These are phyloP conservation scores for Aleiodes alternator DNA, from an alignment of 2,888 invertebrate genomes.

Conservation along the genomic window DNA sequence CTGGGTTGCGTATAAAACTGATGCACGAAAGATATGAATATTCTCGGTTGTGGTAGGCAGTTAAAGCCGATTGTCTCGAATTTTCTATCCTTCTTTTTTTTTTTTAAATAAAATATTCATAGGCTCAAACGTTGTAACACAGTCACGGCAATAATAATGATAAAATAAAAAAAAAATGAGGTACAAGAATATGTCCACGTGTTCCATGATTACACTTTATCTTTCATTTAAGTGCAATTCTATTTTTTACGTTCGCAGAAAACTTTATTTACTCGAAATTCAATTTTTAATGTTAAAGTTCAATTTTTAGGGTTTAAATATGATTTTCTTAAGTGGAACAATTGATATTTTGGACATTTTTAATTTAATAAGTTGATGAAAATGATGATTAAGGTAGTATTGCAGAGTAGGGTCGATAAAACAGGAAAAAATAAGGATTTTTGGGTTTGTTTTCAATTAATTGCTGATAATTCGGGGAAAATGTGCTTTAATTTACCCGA, in stretches of 20 bases:
- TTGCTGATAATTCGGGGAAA: too few species aligned
- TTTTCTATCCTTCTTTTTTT: not conserved
- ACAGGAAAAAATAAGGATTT: too few species aligned
- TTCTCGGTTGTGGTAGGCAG: constrained; percentile 13
- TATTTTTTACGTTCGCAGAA: constrained; percentile 35
- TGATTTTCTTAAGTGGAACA: too few species aligned
- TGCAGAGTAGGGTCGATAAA: too few species aligned
- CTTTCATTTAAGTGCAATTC: not conserved
- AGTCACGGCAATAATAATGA: constrained; percentile 29
- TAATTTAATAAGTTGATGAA: too few species aligned
- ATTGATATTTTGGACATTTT: too few species aligned
- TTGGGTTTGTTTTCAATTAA: too few species aligned
- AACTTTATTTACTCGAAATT: constrained; percentile 38
- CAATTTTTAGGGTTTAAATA: not conserved
- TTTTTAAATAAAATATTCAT: constrained; percentile 31
- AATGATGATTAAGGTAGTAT: too few species aligned
- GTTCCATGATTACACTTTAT: constrained; percentile 11
- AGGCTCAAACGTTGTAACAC: constrained; percentile 12
- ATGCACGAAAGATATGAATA: constrained; percentile 28
- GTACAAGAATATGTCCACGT: not conserved
- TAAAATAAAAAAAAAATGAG: not conserved
- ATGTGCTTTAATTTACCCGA: too few species aligned
- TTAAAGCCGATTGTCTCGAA: constrained; percentile 27
- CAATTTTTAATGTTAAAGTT: not conserved
- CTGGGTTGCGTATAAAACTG: constrained; percentile 29